Base-by-base conservation (phyloP, 2,888 invertebrate species). In the Dynastes tityus region DNA sequence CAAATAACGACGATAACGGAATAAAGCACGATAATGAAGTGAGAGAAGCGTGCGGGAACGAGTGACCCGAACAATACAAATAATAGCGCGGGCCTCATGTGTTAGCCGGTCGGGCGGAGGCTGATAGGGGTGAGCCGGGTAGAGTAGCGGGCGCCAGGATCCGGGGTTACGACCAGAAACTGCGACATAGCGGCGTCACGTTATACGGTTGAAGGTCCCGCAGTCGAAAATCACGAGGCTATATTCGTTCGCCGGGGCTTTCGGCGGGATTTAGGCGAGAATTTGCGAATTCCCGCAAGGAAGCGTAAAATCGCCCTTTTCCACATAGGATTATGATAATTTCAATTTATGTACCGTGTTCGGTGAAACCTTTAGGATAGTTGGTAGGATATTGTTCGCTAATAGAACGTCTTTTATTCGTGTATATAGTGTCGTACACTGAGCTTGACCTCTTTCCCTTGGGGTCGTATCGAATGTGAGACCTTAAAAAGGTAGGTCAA, bases 101-200 rank as follows among this genome's bases (percentile, higher is more conserved):
- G 68, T 51, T 58, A 58, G 55, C 45, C 22, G 51, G 32, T 37
- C 32, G 32, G 32, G 68, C 68, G 8, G 29, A 13, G 68, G 68
- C 51, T 68, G 51, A 22, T 53, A 13, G 13, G 63, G 32, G 29
- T 13, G 32, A 2, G 29, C 11, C 29, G 29, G 29, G 63, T 13
- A 63, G 63, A 32, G 22, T 11, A 61, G 63, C 13, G 63, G 22
- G 29, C 49, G 49, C 68, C 51, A 32, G 13, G 32, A 63, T 32
- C 32, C 63, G 9, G 63, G 68, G 29, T 68, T 58, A 58, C 68
- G 49, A 13, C 27, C 61, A n/a, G 61, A 61, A 73, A 78, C 53
- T 51, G 77, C 71, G 77, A 70, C 77, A 71, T 61, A 51, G 70
- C 61, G 77, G 77, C 77, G 78, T 71, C 63, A 53, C 67, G 76